Base-by-base conservation (phyloP, 2,797 vertebrate genomes). In the Naso thynnoides region DNA sequence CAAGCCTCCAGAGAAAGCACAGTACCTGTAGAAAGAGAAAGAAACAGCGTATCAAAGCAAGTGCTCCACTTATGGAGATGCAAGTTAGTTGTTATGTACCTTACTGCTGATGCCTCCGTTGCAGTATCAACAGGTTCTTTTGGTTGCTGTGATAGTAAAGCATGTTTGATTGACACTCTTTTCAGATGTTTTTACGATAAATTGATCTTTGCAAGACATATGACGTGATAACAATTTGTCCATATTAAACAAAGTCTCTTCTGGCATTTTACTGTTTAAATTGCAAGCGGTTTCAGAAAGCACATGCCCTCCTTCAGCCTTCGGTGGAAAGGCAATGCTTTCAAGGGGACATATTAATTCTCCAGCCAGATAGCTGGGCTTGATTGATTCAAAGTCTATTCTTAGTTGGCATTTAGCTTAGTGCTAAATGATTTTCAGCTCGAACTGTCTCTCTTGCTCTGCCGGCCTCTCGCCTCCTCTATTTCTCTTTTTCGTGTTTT, bases 301-400 rank as follows among this genome's bases (percentile, higher is more conserved):
- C 66, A 59, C 55, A 58, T 68, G 71, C 58, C 57, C 70, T 61
- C 26, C 38, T 64, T 48, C 73, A 79, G 80, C 65, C 80, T 74
- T 78, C 33, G 50, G 70, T 49, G 60, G 55, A 57, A 74, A 70
- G 67, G 48, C 79, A 65, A 74, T 58, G 70, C 83, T 88, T 90
- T 89, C 83, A 67, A 68, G 78, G 77, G 73, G 82, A 90, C 77
- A 54, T 90, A 89, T 92, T 91, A 90, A 91, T 90, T 91, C 89
- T 83, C 48, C 78, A 73, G 76, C 78, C 88, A 89, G 86, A 90
- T 87, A 86, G 89, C 85, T 71, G 59, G 72, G 75, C 82, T 80
- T 92, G 93, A 95, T 93, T 93, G 93, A 94, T 94, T 94, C 89
- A 84, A 91, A 91, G 88, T 93, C 94, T 94, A 94, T 95, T 95